phyloP scores from a whole-genome alignment of 1,140 invertebrate genomes.

The Linepithema humile region DNA sequence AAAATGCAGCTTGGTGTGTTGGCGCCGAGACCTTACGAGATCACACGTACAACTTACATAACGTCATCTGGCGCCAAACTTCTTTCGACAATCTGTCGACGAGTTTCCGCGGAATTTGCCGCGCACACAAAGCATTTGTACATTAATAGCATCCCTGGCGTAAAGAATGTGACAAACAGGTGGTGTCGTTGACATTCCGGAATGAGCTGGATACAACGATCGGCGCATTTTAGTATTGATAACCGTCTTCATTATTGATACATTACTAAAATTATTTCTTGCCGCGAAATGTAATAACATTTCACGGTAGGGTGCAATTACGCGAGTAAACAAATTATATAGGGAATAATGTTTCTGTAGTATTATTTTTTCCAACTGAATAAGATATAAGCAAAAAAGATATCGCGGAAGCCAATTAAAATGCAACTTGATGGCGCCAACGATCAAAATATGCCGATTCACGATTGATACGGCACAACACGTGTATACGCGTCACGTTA shows the following conservation, averaged over 20 bases:
- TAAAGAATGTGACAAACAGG: not conserved
- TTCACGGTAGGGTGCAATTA: too few species aligned
- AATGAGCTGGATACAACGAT: not conserved
- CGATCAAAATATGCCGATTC: not conserved
- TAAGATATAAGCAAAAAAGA: constrained; percentile 35
- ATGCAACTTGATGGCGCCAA: not conserved
- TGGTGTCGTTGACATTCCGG: not conserved
- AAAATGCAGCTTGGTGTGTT: too few species aligned
- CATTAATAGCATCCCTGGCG: not conserved
- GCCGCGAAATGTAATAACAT: not conserved
- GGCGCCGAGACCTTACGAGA: not conserved
- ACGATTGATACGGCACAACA: not conserved
- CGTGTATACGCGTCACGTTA: not conserved
- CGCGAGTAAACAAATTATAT: too few species aligned
- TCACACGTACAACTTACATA: not conserved
- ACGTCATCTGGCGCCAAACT: not conserved
- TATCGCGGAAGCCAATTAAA: constrained; percentile 3
- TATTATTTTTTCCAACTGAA: not conserved
- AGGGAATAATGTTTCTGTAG: too few species aligned
- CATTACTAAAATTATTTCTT: not conserved
- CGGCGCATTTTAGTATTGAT: not conserved
- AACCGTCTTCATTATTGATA: not conserved
- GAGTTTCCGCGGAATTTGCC: constrained; percentile 7
- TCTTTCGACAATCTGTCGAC: not conserved
- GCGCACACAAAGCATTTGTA: not conserved